phyloP scores from a whole-genome alignment of 2,113 vertebrate genomes.

The Epinephelus lanceolatus region DNA sequence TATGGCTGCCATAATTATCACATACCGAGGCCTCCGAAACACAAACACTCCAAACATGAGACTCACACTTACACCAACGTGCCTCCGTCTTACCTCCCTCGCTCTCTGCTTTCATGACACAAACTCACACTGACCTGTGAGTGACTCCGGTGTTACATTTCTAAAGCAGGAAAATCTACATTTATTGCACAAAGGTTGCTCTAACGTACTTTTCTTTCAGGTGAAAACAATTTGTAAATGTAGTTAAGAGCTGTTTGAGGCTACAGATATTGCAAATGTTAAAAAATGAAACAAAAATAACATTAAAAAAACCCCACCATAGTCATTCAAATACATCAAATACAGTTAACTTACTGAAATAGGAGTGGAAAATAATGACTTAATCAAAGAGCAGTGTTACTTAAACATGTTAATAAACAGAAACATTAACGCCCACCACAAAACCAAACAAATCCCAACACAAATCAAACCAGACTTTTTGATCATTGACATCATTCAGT shows the following conservation, averaged over 20 bases:
- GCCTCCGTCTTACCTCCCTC: conserved; percentile 24
- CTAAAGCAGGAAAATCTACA: not conserved
- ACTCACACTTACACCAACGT: conserved; percentile 34
- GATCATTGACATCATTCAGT: conserved; percentile 63
- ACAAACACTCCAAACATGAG: conserved; percentile 66
- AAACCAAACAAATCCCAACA: conserved; percentile 5
- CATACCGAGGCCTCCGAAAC: conserved; percentile 70
- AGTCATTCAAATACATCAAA: not conserved
- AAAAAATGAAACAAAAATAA: not conserved
- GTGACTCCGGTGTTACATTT: conserved; percentile 27
- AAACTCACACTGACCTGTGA: conserved; percentile 23
- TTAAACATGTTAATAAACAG: not conserved
- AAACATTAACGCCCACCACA: conserved; percentile 8
- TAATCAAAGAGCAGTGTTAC: not conserved
- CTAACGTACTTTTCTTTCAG: conserved; percentile 18
- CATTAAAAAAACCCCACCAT: not conserved
- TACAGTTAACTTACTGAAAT: no score
- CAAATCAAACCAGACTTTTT: conserved; percentile 45
- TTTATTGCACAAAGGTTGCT: not conserved
- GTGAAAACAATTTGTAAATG: conserved; percentile 29
- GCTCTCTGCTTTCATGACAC: conserved; percentile 22
- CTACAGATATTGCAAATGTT: conserved; percentile 17
- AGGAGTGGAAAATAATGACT: not conserved
- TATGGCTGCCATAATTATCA: conserved; percentile 76
- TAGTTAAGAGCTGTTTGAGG: conserved; percentile 25